These are phyloP conservation scores for Cyclopterus lumpus DNA, from an alignment of 2,797 vertebrate genomes.

Conservation along the genomic window DNA sequence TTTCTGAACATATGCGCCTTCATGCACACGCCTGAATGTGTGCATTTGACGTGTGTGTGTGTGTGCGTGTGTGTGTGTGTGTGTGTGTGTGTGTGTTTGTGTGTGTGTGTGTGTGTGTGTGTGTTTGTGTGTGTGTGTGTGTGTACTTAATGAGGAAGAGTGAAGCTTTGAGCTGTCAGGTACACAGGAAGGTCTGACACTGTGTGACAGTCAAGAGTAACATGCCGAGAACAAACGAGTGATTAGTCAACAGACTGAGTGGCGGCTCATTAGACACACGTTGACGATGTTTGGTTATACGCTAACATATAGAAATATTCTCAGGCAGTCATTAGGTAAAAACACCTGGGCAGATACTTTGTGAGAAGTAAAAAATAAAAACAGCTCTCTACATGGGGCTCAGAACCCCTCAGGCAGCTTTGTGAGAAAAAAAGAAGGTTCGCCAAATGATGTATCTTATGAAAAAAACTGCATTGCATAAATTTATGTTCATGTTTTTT, in stretches of 20 bases:
- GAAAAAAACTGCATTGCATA: conserved; percentile 14
- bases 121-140: conserved; percentile 15
- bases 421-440: conserved; percentile 11
- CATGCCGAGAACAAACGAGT: conserved; percentile 54
- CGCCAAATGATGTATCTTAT: conserved; percentile 35
- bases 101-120: conserved; percentile 17
- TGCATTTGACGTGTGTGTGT: conserved; percentile 23
- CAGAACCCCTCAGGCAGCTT: conserved; percentile 19
- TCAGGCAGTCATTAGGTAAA: conserved; percentile 51
- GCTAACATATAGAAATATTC: conserved; percentile 39
- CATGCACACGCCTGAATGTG: background rate
- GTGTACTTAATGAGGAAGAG: conserved; percentile 47
- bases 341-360: conserved; percentile 56
- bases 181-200: conserved; percentile 39
- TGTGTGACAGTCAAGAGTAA: conserved; percentile 53
- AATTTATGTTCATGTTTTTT: conserved; percentile 37
- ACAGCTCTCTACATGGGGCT: conserved; percentile 8
- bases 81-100: conserved; percentile 26
- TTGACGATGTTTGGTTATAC: conserved; percentile 42
- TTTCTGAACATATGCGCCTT: conserved; percentile 7
- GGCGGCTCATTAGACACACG: conserved; percentile 57
- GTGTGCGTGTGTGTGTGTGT: conserved; percentile 14
- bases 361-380: conserved; percentile 2
- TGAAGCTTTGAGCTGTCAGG: conserved; percentile 59
- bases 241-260: conserved; percentile 54